Evolutionary conservation across 2,888 invertebrate species (phyloP).

Genomic region (Caenorhabditis auriculariae): DNA sequence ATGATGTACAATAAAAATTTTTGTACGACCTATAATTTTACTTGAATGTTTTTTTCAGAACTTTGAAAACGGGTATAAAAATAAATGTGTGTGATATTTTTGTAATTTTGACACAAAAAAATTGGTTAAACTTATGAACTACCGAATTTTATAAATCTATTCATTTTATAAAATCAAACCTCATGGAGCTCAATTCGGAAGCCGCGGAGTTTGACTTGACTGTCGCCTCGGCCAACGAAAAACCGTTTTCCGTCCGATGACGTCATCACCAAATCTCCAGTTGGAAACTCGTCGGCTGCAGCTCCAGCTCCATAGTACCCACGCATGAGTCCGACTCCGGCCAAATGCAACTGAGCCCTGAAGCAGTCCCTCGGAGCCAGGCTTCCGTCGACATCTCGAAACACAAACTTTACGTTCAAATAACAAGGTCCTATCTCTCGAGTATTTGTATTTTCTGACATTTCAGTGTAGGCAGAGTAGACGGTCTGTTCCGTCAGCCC

Average conservation of each 20-base stretch:
- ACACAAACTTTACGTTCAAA: background rate
- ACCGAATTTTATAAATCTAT: too few relatives aligned
- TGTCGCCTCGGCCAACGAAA: slow-evolving; percentile 46
- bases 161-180: too few relatives aligned
- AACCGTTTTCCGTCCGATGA: background rate
- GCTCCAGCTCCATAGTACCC: slow-evolving; percentile 24
- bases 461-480: slow-evolving; percentile 25
- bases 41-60: too few relatives aligned
- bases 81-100: too few relatives aligned
- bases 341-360: slow-evolving; percentile 5
- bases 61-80: too few relatives aligned
- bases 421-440: background rate
- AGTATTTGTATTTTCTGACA: too few relatives aligned
- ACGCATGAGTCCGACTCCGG: slow-evolving; percentile 18
- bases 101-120: too few relatives aligned
- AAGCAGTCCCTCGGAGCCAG: background rate
- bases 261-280: slow-evolving; percentile 13
- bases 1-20: too few relatives aligned
- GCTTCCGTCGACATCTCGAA: background rate
- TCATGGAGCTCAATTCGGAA: slow-evolving; percentile 46
- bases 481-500: slow-evolving; percentile 55
- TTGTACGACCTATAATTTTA: too few relatives aligned
- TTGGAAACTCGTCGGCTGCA: background rate
- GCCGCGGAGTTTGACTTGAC: slow-evolving; percentile 49
- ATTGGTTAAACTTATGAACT: too few relatives aligned